phyloP scores from a whole-genome alignment of 1,140 invertebrate species.

The Leptinotarsa lineolata region DNA sequence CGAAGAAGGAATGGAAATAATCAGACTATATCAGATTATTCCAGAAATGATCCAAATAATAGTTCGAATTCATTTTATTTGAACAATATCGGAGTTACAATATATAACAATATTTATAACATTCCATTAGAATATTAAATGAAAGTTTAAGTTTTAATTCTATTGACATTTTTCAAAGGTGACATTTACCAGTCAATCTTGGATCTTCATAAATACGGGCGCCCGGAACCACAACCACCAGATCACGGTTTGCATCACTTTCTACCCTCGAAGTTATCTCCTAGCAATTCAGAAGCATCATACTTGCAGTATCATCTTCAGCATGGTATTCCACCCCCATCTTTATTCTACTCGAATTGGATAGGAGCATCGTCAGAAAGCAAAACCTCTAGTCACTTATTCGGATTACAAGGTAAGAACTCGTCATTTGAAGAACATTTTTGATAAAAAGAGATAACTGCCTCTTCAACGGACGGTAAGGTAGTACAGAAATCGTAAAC shows the following conservation, averaged over 20 bases:
- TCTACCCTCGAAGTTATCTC: not conserved
- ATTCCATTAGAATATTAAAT: too few species aligned
- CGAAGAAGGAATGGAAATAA: too few species aligned
- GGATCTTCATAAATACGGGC: slow-evolving; percentile 5
- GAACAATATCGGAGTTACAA: too few species aligned
- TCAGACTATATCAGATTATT: too few species aligned
- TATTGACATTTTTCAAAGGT: not conserved
- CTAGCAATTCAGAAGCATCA: slow-evolving; percentile 8
- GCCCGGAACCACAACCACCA: not conserved
- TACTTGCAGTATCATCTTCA: slow-evolving; percentile 9
- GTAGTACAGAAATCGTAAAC: too few species aligned
- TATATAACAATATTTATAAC: too few species aligned
- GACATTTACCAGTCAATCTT: slow-evolving; percentile 2
- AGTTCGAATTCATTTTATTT: too few species aligned
- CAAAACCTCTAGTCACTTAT: slow-evolving; percentile 13
- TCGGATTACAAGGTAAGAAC: slow-evolving; percentile 23
- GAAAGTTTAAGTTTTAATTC: not conserved
- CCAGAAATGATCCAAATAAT: too few species aligned
- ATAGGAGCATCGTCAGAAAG: not conserved
- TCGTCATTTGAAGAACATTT: too few species aligned
- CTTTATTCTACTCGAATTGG: slow-evolving; percentile 3
- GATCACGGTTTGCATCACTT: not conserved
- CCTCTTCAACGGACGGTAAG: too few species aligned
- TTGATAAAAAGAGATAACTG: too few species aligned
- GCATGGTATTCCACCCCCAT: slow-evolving; percentile 4